Evolutionary conservation across 1,140 invertebrate species (phyloP), one percentile per base, ranked within the genome.

Genomic region (Zaprionus nigranus): DNA sequence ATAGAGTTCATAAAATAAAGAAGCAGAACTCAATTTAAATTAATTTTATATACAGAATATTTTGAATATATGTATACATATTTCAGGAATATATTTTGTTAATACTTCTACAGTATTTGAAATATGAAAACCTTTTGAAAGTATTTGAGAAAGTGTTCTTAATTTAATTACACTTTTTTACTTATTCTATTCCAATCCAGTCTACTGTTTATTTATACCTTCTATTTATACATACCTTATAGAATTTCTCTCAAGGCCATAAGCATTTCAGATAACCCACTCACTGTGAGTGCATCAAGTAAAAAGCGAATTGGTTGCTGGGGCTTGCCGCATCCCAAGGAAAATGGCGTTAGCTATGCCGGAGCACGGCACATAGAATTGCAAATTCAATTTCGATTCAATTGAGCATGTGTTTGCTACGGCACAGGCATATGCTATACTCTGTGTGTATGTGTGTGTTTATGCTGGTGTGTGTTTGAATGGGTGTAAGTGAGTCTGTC

Each of bases 361-460:
- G n/a, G 40, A 46, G 40, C 7, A 46, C 79, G 80, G 85, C 79
- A 82, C 82, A 90, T 90, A 90, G 85, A 90, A 90, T 90, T 90
- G 85, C 86, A 90, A 90, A 90, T 90, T 90, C 85, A 90, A 90
- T 90, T 90, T 90, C 86, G 84, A 90, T 90, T 90, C 85, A 90
- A 90, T 90, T 90, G 85, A 86, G 86, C 85, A 90, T 90, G 86
- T 90, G 85, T 90, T 90, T 77, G 86, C 82, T 79, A 70, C 78
- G 75, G 74, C 78, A 75, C 70, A 79, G 80, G 51, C 84, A 88
- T 90, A 88, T 90, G 84, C 70, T 78, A 7, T 28, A 17, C 24
- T 79, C 15, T 36, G 22, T 61, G 62, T 60, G 46, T 60, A 20
- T 54, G 58, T 77, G 22, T 79, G 26, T 53, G 34, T 68, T 43